Percentiles rank a stretch among this genome's conserved stretches.
phyloP scores from a whole-genome alignment of 2,888 invertebrate species.

The Nomada goodeniana region DNA sequence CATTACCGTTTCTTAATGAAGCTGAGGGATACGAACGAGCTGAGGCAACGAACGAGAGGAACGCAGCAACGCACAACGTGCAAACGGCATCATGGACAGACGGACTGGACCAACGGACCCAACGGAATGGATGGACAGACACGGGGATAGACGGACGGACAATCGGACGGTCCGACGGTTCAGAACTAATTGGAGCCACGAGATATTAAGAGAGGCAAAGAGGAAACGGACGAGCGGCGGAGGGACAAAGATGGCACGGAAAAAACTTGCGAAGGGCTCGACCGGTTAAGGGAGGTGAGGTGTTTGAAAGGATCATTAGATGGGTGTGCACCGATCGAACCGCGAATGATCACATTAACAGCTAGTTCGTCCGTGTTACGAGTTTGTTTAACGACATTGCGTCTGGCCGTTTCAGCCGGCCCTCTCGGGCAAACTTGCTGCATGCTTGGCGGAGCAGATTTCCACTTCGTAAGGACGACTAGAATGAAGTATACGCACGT shows the following conservation, averaged over 20 bases:
- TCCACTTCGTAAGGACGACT: neutral
- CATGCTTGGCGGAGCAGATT: conserved; percentile 3
- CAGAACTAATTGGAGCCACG: conserved; percentile 84
- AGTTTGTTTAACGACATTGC: conserved; percentile 73
- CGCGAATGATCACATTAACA: conserved; percentile 66
- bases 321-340: conserved; percentile 64
- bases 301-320: conserved; percentile 63
- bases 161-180: conserved; percentile 73
- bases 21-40: conserved; percentile 81
- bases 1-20: conserved; percentile 84
- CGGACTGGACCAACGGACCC: conserved; percentile 41
- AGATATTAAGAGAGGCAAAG: conserved; percentile 78
- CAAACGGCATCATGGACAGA: conserved; percentile 56
- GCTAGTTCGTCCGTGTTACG: conserved; percentile 66
- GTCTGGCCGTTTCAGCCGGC: conserved; percentile 9
- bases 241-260: conserved; percentile 56
- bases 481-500: neutral
- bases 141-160: conserved; percentile 45
- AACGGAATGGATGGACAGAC: conserved; percentile 59
- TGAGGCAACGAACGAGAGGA: conserved; percentile 71
- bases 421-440: neutral
- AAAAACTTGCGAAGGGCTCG: conserved; percentile 44
- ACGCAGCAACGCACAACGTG: conserved; percentile 64
- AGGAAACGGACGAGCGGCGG: conserved; percentile 46
- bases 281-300: conserved; percentile 50